Evolutionary conservation across 2,888 invertebrate species (phyloP).

Genomic region (Halocaridina rubra): DNA sequence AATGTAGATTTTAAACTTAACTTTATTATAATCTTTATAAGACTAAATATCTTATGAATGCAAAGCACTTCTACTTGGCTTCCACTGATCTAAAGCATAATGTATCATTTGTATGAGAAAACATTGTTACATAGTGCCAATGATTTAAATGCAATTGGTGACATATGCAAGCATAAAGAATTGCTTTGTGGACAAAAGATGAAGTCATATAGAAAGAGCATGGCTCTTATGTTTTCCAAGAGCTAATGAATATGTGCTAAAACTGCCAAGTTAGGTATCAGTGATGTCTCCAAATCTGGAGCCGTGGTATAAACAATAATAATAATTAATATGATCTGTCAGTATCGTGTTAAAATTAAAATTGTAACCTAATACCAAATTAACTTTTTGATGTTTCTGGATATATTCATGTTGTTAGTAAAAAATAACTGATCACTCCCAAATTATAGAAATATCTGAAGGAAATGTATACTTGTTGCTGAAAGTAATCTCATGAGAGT

Average conservation of each 20-base stretch:
- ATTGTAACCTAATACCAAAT: conserved; percentile 52
- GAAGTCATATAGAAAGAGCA: conserved; percentile 13
- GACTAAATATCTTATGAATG: conserved; percentile 12
- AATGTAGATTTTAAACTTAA: conserved; percentile 17
- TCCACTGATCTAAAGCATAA: neutral
- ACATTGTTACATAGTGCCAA: neutral
- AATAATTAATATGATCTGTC: conserved; percentile 9
- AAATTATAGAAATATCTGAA: conserved; percentile 44
- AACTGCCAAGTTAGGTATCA: conserved; percentile 32
- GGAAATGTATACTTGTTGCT: conserved; percentile 38
- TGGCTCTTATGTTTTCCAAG: conserved; percentile 16
- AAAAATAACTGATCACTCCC: conserved; percentile 40
- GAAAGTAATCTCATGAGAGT: neutral
- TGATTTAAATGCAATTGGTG: neutral
- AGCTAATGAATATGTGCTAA: conserved; percentile 24
- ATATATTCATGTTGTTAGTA: conserved; percentile 45
- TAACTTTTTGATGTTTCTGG: conserved; percentile 41
- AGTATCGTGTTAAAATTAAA: conserved; percentile 27
- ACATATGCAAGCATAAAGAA: neutral
- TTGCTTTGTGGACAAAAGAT: conserved; percentile 3
- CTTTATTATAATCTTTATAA: conserved; percentile 10
- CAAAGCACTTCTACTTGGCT: neutral
- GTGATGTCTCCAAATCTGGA: conserved; percentile 31
- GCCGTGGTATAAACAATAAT: conserved; percentile 12
- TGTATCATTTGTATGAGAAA: neutral